Percentiles rank a stretch among this genome's conserved stretches.
phyloP scores from a whole-genome alignment of 2,113 vertebrate genomes.

The Tupaia tana region DNA sequence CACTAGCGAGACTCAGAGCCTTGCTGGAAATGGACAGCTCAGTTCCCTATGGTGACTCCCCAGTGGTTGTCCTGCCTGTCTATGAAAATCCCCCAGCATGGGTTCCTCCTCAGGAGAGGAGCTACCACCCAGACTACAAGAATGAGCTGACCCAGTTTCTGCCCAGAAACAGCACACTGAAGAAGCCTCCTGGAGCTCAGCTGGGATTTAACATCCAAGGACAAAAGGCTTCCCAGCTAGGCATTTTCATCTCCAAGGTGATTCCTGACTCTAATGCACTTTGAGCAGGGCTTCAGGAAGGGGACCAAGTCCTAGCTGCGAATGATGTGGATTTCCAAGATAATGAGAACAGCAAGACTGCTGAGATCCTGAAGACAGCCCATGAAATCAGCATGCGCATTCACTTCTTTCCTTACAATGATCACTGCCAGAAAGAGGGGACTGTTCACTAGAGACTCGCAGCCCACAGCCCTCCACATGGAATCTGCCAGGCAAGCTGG shows the following conservation, averaged over 20 bases:
- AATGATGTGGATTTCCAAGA: conserved; percentile 99
- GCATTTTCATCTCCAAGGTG: conserved; percentile 99
- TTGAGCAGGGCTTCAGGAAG: conserved; percentile 96
- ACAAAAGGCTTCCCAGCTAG: conserved; percentile 97
- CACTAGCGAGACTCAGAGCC: conserved; percentile 13
- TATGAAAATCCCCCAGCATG: conserved; percentile 97
- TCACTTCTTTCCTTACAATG: conserved; percentile 99
- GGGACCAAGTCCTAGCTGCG: conserved; percentile 97
- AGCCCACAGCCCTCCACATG: conserved; percentile 14
- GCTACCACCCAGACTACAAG: conserved; percentile 97
- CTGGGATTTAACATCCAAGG: conserved; percentile 98
- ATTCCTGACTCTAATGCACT: conserved; percentile 97
- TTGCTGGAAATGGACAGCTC: conserved; percentile 91
- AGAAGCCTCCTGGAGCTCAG: conserved; percentile 96
- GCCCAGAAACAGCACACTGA: conserved; percentile 93
- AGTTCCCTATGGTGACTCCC: conserved; percentile 94
- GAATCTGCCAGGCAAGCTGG: conserved; percentile 50
- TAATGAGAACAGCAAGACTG: conserved; percentile 97
- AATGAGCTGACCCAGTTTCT: conserved; percentile 97
- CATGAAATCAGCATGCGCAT: conserved; percentile 97
- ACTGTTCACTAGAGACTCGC: conserved; percentile 93
- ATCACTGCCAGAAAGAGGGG: conserved; percentile 97
- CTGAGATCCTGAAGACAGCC: conserved; percentile 98
- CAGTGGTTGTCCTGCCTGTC: conserved; percentile 95
- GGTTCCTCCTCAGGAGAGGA: conserved; percentile 95